Conservation (phyloP, 1,140 invertebrate species). For the Tetragonula clypearis region DNA sequence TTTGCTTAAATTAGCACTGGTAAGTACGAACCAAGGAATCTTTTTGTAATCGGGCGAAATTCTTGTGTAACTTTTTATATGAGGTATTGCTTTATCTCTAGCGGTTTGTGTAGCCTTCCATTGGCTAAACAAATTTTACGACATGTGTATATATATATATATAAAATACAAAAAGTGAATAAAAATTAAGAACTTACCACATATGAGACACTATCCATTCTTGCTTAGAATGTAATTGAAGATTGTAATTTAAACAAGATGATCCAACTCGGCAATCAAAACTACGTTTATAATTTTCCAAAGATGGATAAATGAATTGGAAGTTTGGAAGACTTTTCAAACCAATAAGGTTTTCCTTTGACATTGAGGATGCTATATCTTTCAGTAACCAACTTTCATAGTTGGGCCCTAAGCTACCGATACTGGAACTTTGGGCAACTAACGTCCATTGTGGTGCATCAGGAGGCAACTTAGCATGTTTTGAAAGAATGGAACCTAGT, state of each 20-base stretch:
- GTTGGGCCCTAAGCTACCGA: constrained; percentile 91
- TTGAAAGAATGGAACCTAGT: constrained; percentile 85
- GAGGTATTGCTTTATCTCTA: constrained; percentile 92
- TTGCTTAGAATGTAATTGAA: constrained; percentile 91
- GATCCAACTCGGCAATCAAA: constrained; percentile 93
- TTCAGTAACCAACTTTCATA: constrained; percentile 87
- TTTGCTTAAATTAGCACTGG: constrained; percentile 97
- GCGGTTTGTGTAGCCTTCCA: constrained; percentile 89
- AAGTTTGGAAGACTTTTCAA: constrained; percentile 79
- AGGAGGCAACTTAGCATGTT: constrained; percentile 84
- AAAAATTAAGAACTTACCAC: constrained; percentile 84
- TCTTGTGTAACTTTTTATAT: constrained; percentile 95
- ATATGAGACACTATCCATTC: constrained; percentile 90
- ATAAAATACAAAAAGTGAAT: constrained; percentile 12
- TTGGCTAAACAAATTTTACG: constrained; percentile 84
- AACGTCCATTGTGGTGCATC: constrained; percentile 85
- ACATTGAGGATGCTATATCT: constrained; percentile 86
- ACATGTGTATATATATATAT: too few species aligned
- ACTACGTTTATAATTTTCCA: constrained; percentile 90
- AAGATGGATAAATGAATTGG: constrained; percentile 87
- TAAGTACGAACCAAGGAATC: constrained; percentile 92
- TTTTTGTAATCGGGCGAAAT: constrained; percentile 85
- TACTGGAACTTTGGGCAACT: constrained; percentile 94
- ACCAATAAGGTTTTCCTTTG: constrained; percentile 78
- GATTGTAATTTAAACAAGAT: constrained; percentile 94